Evolutionary conservation across 1,140 invertebrate species (phyloP), one percentile per base, ranked within the genome.

Genomic region (Goniozus legneri): DNA sequence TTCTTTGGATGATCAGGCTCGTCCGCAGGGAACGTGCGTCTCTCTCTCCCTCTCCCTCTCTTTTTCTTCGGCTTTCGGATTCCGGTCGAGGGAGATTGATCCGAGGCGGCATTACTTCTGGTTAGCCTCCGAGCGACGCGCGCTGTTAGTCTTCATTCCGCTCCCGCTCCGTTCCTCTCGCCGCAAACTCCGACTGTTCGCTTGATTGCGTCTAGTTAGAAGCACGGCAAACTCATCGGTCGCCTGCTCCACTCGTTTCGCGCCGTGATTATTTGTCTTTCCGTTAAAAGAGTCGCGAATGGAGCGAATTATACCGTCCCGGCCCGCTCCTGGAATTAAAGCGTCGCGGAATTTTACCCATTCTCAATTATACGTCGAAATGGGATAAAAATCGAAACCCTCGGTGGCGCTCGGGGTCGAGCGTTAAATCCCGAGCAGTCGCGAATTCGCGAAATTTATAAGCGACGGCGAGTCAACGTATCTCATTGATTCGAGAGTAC

Each of bases 171-270:
- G 44, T 52, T 58, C 52, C n/a, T 55, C 61, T 55, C 53, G 64
- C 65, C 57, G 48, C 65, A 65, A 67, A 64, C 60, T 63, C 49
- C 39, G 48, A 56, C 61, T 58, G 56, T 60, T 68, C 68, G 56
- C 64, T 69, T 73, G 67, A 73, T 75, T 71, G 67, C 65, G 69
- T 72, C 68, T 71, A 73, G 68, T 73, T 72, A 73, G 66, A 67
- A 60, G 59, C 64, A 63, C 58, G 65, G 68, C 64, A 66, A 57
- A 54, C 58, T 56, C 66, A 71, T 73, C 71, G 65, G 60, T 73
- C 63, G 56, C 51, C 60, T 61, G 68, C 62, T 65, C 47, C 37
- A 47, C 53, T 61, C 52, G 56, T 58, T 67, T 52, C 24, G 4
- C 50, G 65, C 65, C 68, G 43, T 64, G 59, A 65, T 70, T 71